These are phyloP conservation scores for Solea solea DNA, from an alignment of 2,113 vertebrate genomes.

Conservation along the genomic window DNA sequence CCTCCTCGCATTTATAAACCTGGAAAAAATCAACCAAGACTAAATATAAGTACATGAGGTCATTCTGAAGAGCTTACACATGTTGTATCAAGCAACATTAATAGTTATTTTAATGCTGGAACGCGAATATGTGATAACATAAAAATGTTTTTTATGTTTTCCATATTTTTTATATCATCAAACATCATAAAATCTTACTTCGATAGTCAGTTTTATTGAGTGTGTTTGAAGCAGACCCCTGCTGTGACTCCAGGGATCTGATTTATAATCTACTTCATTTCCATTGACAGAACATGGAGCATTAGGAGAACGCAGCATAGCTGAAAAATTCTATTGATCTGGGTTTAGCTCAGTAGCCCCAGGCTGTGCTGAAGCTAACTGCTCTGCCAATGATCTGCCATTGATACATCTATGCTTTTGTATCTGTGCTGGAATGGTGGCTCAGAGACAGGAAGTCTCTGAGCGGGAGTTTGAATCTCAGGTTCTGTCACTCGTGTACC, in stretches of 20 bases:
- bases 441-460: too few species aligned
- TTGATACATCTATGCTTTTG: slow-evolving; percentile 21
- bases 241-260: slow-evolving; percentile 21
- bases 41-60: too few species aligned
- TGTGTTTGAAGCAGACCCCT: neutral
- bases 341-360: slow-evolving; percentile 41
- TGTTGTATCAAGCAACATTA: too few species aligned
- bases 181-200: too few species aligned
- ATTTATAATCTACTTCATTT: slow-evolving; percentile 18
- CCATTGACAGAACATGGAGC: slow-evolving; percentile 24
- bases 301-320: slow-evolving; percentile 35
- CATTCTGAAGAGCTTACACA: too few species aligned
- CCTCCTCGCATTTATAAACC: slow-evolving; percentile 99
- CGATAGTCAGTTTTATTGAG: neutral
- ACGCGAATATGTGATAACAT: too few species aligned
- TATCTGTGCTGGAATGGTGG: neutral
- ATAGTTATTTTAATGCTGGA: too few species aligned
- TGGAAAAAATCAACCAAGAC: slow-evolving; percentile 69
- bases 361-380: slow-evolving; percentile 52
- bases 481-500: too few species aligned
- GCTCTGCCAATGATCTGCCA: slow-evolving; percentile 45
- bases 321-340: slow-evolving; percentile 59
- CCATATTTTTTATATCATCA: too few species aligned
- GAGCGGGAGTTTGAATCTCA: too few species aligned
- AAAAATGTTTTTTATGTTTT: too few species aligned